Conservation (phyloP, 2,113 vertebrate genomes). For the Eurypyga helias region DNA sequence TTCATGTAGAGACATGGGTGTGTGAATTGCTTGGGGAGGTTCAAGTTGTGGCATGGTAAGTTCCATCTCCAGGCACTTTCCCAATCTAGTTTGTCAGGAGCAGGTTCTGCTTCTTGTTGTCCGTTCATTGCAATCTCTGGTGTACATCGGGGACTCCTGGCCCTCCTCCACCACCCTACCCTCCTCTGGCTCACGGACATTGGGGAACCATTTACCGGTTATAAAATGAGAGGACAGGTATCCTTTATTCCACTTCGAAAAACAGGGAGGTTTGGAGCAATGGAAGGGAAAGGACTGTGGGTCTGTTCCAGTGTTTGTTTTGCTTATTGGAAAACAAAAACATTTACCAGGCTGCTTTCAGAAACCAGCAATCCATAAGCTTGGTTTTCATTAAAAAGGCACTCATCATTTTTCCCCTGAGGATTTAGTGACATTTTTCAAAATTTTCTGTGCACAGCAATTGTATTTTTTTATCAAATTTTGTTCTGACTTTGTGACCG, state of each 20-base stretch:
- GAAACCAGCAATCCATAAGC: neutral
- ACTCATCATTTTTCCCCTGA: neutral
- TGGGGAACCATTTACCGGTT: neutral
- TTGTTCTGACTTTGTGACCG: neutral
- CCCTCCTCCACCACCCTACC: neutral
- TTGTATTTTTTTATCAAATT: neutral
- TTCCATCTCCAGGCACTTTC: conserved; percentile 49
- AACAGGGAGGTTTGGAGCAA: neutral
- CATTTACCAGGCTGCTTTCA: conserved; percentile 26
- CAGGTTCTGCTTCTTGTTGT: conserved; percentile 25
- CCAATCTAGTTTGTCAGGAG: conserved; percentile 34
- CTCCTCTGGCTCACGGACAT: neutral
- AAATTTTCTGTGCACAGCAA: conserved; percentile 5
- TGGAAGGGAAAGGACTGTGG: neutral
- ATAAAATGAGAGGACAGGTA: neutral
- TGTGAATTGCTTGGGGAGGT: conserved; percentile 51
- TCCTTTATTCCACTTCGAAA: neutral
- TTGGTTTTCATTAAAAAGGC: conserved; percentile 40
- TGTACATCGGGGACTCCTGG: neutral
- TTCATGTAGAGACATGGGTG: conserved; percentile 68
- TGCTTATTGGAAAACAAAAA: conserved; percentile 41
- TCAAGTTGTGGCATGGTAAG: conserved; percentile 60
- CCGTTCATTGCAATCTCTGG: neutral
- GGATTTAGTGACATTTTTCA: conserved; percentile 40
- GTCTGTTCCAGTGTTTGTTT: conserved; percentile 39